Conservation (phyloP, 2,797 vertebrate species). For the Bucorvus abyssinicus region DNA sequence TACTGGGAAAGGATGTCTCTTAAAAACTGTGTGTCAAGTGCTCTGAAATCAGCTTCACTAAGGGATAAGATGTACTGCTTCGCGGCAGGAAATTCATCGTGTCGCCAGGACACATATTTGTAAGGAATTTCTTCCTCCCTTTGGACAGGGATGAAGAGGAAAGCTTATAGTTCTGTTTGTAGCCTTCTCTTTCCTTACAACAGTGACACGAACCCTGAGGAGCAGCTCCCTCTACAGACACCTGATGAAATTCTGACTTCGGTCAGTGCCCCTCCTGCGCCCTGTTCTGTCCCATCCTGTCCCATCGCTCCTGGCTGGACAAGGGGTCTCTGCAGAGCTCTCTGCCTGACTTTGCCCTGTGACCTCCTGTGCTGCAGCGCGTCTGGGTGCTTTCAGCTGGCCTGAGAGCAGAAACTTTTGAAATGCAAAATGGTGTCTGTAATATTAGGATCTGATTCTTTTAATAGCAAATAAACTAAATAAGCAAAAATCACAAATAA, state of each 20-base stretch:
- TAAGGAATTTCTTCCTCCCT: not conserved
- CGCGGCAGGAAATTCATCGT: not conserved
- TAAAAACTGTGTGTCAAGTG: not conserved
- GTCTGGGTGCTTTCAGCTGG: not conserved
- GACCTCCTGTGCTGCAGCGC: not conserved
- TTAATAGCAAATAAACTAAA: not conserved
- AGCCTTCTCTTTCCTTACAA: not conserved
- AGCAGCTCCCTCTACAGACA: constrained; percentile 54
- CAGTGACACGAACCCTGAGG: not conserved
- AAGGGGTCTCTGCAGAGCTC: not conserved
- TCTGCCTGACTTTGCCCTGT: not conserved
- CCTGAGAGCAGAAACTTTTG: not conserved
- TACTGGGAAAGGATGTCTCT: not conserved
- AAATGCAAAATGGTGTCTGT: constrained; percentile 30
- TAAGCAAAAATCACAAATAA: not conserved
- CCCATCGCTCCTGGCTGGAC: not conserved
- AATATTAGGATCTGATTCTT: not conserved
- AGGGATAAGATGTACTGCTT: not conserved
- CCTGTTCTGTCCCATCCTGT: not conserved
- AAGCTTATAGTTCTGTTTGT: not conserved
- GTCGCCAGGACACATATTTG: not conserved
- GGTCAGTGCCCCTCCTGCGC: not conserved
- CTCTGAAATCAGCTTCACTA: not conserved
- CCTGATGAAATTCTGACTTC: not conserved
- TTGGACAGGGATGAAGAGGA: not conserved